Conservation (phyloP, 37 sponge, comb jelly and placozoan genomes). For the Haliclona indistincta region DNA sequence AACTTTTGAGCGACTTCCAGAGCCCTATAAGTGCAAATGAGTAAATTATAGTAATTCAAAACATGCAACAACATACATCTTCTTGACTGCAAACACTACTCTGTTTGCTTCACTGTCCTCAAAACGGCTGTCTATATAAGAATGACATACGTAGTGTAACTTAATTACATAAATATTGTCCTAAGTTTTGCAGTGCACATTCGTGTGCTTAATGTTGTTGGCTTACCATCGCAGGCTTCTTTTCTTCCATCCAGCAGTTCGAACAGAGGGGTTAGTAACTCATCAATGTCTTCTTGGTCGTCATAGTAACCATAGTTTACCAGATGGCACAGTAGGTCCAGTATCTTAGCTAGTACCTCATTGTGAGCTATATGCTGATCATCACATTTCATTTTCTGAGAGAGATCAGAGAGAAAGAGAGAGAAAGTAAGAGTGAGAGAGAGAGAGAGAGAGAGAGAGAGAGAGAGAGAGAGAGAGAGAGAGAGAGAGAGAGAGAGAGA, state of each 20-base stretch:
- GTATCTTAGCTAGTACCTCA: conserved; percentile 35
- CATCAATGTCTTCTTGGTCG: conserved; percentile 54
- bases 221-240: no score
- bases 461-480: no score
- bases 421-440: no score
- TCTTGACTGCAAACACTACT: conserved; percentile 48
- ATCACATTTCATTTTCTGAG: background rate
- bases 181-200: no score
- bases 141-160: no score
- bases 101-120: conserved; percentile 43
- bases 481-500: no score
- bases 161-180: no score
- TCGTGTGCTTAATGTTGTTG: no score
- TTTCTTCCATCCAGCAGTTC: conserved; percentile 73
- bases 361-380: conserved; percentile 11
- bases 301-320: conserved; percentile 83
- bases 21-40: conserved; percentile 9
- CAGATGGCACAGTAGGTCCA: conserved; percentile 45
- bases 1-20: conserved; percentile 54
- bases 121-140: conserved; percentile 21
- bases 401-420: no score
- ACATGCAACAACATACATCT: conserved; percentile 3
- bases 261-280: conserved; percentile 51
- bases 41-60: no score
- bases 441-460: no score